phyloP scores from a whole-genome alignment of 2,113 vertebrate genomes.

The Anolis carolinensis region DNA sequence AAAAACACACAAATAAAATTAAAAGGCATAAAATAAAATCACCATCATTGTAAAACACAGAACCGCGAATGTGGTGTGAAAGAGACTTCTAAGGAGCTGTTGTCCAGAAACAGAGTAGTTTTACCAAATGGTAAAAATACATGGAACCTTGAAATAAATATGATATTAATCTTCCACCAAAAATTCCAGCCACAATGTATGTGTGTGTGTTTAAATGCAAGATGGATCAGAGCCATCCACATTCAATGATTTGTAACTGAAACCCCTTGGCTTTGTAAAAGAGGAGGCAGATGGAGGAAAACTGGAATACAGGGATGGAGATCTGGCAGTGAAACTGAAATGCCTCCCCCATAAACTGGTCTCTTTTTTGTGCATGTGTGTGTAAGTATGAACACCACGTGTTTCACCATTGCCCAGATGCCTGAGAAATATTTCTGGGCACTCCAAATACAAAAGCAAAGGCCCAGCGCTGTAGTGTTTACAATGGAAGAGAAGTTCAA shows the following conservation, averaged over 20 bases:
- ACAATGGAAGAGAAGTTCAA: background rate
- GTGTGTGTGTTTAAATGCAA: background rate
- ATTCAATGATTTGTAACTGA: conserved; percentile 2
- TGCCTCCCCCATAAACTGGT: background rate
- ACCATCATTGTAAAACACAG: no score
- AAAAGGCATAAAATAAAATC: no score
- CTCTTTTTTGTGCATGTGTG: background rate
- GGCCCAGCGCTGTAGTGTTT: background rate
- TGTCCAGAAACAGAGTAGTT: no score
- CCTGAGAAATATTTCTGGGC: conserved; percentile 10
- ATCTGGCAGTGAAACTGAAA: background rate
- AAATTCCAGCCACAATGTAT: background rate
- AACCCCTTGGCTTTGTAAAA: conserved; percentile 1
- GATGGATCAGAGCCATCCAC: background rate
- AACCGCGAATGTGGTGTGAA: no score
- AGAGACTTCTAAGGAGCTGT: no score
- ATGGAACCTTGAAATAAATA: no score
- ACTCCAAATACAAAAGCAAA: background rate
- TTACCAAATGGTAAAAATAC: no score
- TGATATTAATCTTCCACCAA: background rate
- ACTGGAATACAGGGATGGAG: background rate
- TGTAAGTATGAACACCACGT: background rate
- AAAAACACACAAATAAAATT: no score
- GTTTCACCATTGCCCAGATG: background rate
- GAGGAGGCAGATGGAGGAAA: background rate